A percentile compares a stretch with the other conserved stretches of the same genome.
These are phyloP conservation scores for Caenorhabditis sp. DNA, from an alignment of 2,888 invertebrate species.

Conservation along the genomic window DNA sequence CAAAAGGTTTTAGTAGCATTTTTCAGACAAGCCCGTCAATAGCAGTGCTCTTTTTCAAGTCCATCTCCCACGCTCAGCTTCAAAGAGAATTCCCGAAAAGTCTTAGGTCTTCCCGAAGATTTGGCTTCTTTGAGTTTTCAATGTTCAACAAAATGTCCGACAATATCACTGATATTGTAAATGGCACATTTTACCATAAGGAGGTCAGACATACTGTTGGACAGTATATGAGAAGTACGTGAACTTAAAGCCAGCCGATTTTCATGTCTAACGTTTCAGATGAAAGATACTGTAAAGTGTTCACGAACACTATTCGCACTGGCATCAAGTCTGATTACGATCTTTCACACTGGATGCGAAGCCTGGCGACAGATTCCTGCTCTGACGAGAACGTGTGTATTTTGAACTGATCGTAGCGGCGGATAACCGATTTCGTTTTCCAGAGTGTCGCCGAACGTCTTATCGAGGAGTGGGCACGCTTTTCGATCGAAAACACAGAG, in stretches of 20 bases:
- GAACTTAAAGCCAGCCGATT: too few species aligned
- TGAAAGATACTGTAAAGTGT: conserved; percentile 45
- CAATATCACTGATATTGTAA: conserved; percentile 30
- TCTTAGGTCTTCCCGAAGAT: conserved; percentile 11
- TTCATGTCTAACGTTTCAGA: conserved; percentile 2
- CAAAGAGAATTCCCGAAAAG: conserved; percentile 43
- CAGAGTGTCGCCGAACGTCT: conserved; percentile 32
- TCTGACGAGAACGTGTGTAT: conserved; percentile 28
- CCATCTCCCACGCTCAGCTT: conserved; percentile 44
- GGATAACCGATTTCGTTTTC: neutral
- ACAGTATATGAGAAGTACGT: conserved; percentile 38
- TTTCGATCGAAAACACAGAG: conserved; percentile 34
- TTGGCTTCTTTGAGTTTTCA: conserved; percentile 32
- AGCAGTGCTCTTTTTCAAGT: conserved; percentile 45
- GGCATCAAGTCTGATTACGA: conserved; percentile 43
- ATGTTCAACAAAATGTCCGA: conserved; percentile 54
- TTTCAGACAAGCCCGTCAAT: conserved; percentile 50
- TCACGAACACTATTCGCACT: conserved; percentile 31
- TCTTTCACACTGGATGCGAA: conserved; percentile 12
- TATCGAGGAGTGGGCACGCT: conserved; percentile 46
- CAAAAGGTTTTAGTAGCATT: too few species aligned
- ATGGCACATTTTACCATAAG: conserved; percentile 30
- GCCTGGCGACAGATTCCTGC: conserved; percentile 32
- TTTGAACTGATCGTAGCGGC: neutral
- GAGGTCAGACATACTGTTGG: conserved; percentile 25